Percentiles rank a stretch among this genome's conserved stretches.
Conservation (phyloP, 2,797 vertebrate species). For the Zenarchopterus dispar region DNA sequence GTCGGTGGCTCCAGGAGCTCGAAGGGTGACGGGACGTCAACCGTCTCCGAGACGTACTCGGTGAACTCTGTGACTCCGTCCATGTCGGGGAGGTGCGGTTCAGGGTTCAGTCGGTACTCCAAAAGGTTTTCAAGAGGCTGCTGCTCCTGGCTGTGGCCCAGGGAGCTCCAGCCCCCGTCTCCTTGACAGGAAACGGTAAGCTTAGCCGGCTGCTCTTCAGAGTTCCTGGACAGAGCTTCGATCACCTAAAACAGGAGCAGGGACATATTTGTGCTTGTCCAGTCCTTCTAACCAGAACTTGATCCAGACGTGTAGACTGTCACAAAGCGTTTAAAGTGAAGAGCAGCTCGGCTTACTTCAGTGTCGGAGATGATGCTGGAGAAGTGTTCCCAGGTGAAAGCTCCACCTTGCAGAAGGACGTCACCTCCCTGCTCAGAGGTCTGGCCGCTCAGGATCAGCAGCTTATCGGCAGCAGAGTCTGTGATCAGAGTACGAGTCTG, state of each 20-base stretch:
- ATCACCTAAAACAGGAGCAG: conserved; percentile 82
- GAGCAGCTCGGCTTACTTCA: conserved; percentile 77
- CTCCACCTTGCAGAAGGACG: conserved; percentile 89
- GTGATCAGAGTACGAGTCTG: conserved; percentile 89
- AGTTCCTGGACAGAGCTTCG: conserved; percentile 85
- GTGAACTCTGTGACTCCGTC: conserved; percentile 95
- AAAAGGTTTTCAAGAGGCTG: conserved; percentile 79
- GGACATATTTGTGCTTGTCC: background rate
- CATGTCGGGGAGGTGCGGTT: conserved; percentile 89
- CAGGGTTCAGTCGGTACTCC: conserved; percentile 89
- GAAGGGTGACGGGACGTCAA: conserved; percentile 94
- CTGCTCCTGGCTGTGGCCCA: conserved; percentile 84
- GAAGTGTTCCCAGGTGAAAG: conserved; percentile 89
- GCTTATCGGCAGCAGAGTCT: conserved; percentile 87
- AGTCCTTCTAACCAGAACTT: background rate
- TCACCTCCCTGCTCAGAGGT: conserved; percentile 91
- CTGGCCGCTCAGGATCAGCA: conserved; percentile 91
- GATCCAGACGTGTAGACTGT: background rate
- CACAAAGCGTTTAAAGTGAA: conserved; percentile 1
- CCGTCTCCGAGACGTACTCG: conserved; percentile 95
- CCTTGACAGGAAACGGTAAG: conserved; percentile 92
- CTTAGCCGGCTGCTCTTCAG: conserved; percentile 81
- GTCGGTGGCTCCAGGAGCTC: conserved; percentile 96
- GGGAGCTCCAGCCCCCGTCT: conserved; percentile 93
- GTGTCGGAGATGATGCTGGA: conserved; percentile 86